These are phyloP conservation scores for Drosophila baimaii DNA, from an alignment of 1,140 invertebrate genomes.

Conservation along the genomic window DNA sequence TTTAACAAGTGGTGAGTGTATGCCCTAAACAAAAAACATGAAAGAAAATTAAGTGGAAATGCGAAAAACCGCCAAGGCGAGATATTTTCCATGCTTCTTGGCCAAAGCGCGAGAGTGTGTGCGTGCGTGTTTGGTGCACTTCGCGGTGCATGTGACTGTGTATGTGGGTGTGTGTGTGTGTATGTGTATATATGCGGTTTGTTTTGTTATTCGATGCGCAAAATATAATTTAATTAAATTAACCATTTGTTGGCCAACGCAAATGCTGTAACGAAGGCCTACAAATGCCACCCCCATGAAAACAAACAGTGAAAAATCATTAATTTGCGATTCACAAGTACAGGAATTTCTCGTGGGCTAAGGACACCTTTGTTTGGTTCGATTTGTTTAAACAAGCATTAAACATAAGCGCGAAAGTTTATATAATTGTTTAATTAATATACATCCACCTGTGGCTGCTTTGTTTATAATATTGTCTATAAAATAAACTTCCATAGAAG, in stretches of 20 bases:
- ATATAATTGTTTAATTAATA: conserved; percentile 5
- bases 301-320: conserved; percentile 24
- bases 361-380: conserved; percentile 11
- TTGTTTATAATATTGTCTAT: conserved; percentile 19
- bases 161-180: not conserved
- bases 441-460: not conserved
- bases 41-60: not conserved
- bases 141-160: conserved; percentile 33
- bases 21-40: not conserved
- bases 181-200: conserved; percentile 52
- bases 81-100: conserved; percentile 5
- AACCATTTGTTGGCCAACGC: conserved; percentile 37
- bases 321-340: not conserved
- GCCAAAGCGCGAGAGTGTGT: not conserved
- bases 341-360: conserved; percentile 6
- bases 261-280: conserved; percentile 13
- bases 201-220: conserved; percentile 72
- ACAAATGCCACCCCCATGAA: not conserved
- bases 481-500: not conserved
- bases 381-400: not conserved
- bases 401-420: not conserved
- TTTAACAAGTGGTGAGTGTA: conserved; percentile 40
- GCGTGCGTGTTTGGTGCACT: conserved; percentile 18
- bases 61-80: not conserved
- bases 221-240: conserved; percentile 67